These are phyloP conservation scores for Druon quercuslanigerum DNA, from an alignment of 1,140 invertebrate genomes.

Conservation along the genomic window DNA sequence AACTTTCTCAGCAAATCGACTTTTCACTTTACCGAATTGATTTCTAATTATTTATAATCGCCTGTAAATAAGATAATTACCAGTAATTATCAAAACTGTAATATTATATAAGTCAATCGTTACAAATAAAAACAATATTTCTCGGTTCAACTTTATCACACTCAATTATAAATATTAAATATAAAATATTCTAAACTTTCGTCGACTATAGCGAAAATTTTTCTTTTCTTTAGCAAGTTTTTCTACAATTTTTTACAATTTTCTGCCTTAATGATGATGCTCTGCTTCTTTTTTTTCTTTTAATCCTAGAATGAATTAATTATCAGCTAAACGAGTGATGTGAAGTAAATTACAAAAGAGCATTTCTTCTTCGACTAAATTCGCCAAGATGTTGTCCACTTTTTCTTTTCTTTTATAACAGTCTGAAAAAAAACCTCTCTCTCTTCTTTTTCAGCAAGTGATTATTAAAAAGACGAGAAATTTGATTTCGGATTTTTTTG, in stretches of 20 bases:
- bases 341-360: neutral
- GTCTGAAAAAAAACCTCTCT: neutral
- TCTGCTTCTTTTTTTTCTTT: too few species aligned
- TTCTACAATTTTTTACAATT: constrained; percentile 20
- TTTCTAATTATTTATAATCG: constrained; percentile 24
- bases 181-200: neutral
- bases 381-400: neutral
- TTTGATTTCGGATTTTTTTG: neutral
- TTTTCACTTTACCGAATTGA: constrained; percentile 20
- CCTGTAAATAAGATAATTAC: constrained; percentile 15
- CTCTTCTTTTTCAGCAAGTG: neutral
- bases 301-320: constrained; percentile 1
- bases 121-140: constrained; percentile 23
- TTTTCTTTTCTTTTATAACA: neutral
- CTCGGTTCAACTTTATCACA: neutral
- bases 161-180: neutral
- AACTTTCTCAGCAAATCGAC: neutral
- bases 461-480: neutral
- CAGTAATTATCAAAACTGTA: constrained; percentile 12
- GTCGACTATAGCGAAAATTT: neutral
- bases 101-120: neutral
- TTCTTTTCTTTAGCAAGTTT: neutral
- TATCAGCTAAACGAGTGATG: neutral
- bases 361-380: neutral
- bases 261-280: neutral